These are phyloP conservation scores for Orientallactaga sibirica DNA, from an alignment of 2,797 vertebrate species.

Conservation along the genomic window DNA sequence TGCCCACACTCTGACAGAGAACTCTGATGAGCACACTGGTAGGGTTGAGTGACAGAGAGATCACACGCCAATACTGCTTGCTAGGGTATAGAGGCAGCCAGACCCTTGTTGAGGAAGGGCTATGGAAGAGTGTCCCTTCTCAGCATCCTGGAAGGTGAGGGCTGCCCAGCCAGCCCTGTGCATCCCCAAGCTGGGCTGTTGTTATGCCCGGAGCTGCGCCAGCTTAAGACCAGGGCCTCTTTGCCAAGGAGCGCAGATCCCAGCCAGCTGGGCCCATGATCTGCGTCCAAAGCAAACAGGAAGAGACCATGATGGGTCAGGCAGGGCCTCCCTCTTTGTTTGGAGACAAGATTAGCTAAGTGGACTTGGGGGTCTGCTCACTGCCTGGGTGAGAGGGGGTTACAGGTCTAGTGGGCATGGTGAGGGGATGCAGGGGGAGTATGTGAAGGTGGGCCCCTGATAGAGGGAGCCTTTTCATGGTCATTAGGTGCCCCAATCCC, in stretches of 20 bases:
- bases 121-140: not conserved
- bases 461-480: no score
- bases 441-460: not conserved
- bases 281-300: constrained; percentile 77
- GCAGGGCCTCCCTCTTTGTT: constrained; percentile 67
- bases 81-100: not conserved
- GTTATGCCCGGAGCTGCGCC: not conserved
- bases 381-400: not conserved
- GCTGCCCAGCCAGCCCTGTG: no score
- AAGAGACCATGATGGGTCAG: constrained; percentile 42
- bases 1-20: not conserved
- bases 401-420: not conserved
- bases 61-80: not conserved
- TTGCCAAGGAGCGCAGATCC: constrained; percentile 1
- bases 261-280: constrained; percentile 58
- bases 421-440: not conserved
- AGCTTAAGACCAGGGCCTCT: not conserved
- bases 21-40: not conserved
- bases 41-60: not conserved
- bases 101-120: not conserved
- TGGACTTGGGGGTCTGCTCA: not conserved
- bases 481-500: not conserved
- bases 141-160: not conserved
- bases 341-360: constrained; percentile 48
- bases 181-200: not conserved